Evolutionary conservation across 2,888 invertebrate genomes (phyloP).

Genomic region (Harpalus rufipes): DNA sequence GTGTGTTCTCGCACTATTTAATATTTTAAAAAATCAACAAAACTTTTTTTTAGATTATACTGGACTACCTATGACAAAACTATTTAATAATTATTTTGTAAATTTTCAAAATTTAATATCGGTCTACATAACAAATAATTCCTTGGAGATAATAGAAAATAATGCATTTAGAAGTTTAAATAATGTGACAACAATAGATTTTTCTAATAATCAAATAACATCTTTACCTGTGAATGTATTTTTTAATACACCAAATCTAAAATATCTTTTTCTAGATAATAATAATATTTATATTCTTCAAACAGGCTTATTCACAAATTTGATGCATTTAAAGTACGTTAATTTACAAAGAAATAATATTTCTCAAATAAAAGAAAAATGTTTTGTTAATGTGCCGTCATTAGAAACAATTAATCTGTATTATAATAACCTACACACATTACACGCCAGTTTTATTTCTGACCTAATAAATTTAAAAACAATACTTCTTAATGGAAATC

Average conservation of each 20-base stretch:
- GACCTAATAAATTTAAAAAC: neutral
- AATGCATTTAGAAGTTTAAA: neutral
- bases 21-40: neutral
- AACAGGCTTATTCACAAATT: slow-evolving; percentile 8
- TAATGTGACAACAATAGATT: neutral
- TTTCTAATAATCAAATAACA: slow-evolving; percentile 5
- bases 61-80: neutral
- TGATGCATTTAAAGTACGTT: neutral
- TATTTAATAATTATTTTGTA: neutral
- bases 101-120: neutral
- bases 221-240: neutral
- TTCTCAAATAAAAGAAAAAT: neutral
- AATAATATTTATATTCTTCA: slow-evolving; percentile 8
- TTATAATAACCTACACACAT: slow-evolving; percentile 2
- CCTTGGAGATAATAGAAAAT: neutral
- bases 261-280: neutral
- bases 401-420: slow-evolving; percentile 4
- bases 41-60: neutral
- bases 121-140: neutral
- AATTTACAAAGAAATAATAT: slow-evolving; percentile 8
- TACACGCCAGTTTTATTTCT: neutral
- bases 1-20: too few relatives aligned
- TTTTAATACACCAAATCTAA: slow-evolving; percentile 14
- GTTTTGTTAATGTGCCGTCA: slow-evolving; percentile 14
- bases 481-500: neutral